Conservation (phyloP, 2,888 invertebrate genomes). For the Lasioglossum pauxillum region DNA sequence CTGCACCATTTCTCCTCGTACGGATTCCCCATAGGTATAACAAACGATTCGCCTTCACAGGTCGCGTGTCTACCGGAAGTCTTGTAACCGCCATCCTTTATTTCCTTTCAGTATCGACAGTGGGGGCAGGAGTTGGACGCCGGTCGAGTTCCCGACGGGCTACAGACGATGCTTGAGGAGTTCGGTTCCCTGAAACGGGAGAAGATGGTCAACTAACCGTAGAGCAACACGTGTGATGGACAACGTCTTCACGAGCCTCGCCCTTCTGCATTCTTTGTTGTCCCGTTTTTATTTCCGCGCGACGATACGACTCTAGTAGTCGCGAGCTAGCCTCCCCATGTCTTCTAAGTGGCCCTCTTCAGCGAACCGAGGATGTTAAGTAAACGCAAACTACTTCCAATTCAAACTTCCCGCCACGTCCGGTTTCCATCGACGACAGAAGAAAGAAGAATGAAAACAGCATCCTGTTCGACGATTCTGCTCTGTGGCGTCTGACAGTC, state of each 20-base stretch:
- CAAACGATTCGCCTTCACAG: slow-evolving; percentile 25
- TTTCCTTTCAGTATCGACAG: slow-evolving; percentile 89
- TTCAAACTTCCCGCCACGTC: not conserved
- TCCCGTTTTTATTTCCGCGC: slow-evolving; percentile 11
- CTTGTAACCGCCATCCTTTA: slow-evolving; percentile 49
- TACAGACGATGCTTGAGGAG: slow-evolving; percentile 91
- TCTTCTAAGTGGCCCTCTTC: not conserved
- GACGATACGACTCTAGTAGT: not conserved
- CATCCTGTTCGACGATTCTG: not conserved
- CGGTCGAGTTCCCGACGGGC: slow-evolving; percentile 92
- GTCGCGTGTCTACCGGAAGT: slow-evolving; percentile 11
- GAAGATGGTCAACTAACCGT: slow-evolving; percentile 67
- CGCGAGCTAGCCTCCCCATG: not conserved
- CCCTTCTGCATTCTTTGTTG: not conserved
- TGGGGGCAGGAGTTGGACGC: slow-evolving; percentile 93
- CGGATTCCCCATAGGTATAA: not conserved
- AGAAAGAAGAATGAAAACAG: not conserved
- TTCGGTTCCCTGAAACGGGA: slow-evolving; percentile 90
- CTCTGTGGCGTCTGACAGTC: not conserved
- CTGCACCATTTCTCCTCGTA: not conserved
- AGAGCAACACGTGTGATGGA: slow-evolving; percentile 57
- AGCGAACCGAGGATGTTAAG: not conserved
- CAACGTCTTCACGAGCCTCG: slow-evolving; percentile 42
- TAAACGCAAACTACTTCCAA: not conserved
- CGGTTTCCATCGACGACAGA: not conserved